Evolutionary conservation across 2,888 invertebrate species (phyloP), one percentile per base, ranked within the genome.

Genomic region (Trissoscelio sp.): DNA sequence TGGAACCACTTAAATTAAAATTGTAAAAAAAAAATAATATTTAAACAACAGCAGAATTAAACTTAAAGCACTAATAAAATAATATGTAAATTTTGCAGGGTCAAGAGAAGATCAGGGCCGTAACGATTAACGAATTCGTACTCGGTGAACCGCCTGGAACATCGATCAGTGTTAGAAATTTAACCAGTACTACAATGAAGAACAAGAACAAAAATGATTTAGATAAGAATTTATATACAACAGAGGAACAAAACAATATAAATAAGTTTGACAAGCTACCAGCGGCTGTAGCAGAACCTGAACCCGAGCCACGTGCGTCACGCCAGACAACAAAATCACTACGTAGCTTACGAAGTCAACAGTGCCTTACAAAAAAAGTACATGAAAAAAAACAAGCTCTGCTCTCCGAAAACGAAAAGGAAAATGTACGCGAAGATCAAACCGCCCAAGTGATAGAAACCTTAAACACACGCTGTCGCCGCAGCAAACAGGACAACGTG

Each of bases 201-300:
- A 85, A 89, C 89, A 85, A 85, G 86, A 64, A 84, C 86, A 20
- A 89, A 80, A 55, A 55, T 67, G 67, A 82, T 31, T 86, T 85
- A 34, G 87, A 91, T 79, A 90, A 90, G 84, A 89, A 90, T 82
- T 82, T 88, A 39, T 90, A 91, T 83, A 83, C 88, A 28, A 82
- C 87, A 1, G 80, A 48, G 58, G 84, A 74, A 80, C 83, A 28
- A 72, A 18, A 37, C 6, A 42, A 67, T 73, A 3, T 67, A 67
- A 58, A 79, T 28, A 60, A 64, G 16, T 39, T 83, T 48, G 62
- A 79, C 9, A 75, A 48, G 14, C 39, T 6, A 22, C 18, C 24
- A 24, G 34, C 37, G n/a, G 62, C 34, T 2, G 37, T 24, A 12
- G n/a, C 48, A 7, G 67, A 79, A 3, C 24, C 67, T 1, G 69